These are phyloP conservation scores for Heloderma charlesbogerti DNA, from an alignment of 2,113 vertebrate genomes.

Conservation along the genomic window DNA sequence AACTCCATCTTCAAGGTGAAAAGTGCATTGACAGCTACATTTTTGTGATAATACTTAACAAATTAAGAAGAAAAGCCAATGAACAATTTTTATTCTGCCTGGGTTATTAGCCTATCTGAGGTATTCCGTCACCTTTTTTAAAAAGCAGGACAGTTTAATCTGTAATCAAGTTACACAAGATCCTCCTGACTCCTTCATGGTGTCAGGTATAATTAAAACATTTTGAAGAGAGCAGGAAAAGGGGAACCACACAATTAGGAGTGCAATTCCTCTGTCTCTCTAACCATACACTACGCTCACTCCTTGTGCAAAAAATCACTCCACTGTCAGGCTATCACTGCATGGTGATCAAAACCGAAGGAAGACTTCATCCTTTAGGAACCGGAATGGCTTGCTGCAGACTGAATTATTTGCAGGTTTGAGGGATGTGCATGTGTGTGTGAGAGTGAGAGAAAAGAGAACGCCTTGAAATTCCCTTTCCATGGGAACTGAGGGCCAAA, in stretches of 20 bases:
- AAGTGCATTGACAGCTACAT: constrained; percentile 46
- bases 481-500: constrained; percentile 27
- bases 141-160: constrained; percentile 52
- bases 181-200: constrained; percentile 41
- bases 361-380: neutral
- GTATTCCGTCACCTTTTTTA: neutral
- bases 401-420: neutral
- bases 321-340: neutral
- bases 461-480: fast-evolving
- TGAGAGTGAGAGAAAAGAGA: neutral
- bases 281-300: constrained; percentile 22
- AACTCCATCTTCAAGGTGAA: neutral
- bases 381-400: neutral
- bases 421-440: neutral
- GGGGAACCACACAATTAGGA: neutral
- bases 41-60: constrained; percentile 52
- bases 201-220: constrained; percentile 54
- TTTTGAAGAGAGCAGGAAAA: constrained; percentile 22
- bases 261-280: neutral
- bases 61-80: constrained; percentile 35
- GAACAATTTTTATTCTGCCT: constrained; percentile 41
- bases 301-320: neutral
- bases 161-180: constrained; percentile 55
- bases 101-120: neutral
- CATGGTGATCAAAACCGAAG: neutral